A percentile compares a stretch with the other conserved stretches of the same genome.
Evolutionary conservation across 2,888 invertebrate species (phyloP).

Genomic region (Craniophora ligustri): DNA sequence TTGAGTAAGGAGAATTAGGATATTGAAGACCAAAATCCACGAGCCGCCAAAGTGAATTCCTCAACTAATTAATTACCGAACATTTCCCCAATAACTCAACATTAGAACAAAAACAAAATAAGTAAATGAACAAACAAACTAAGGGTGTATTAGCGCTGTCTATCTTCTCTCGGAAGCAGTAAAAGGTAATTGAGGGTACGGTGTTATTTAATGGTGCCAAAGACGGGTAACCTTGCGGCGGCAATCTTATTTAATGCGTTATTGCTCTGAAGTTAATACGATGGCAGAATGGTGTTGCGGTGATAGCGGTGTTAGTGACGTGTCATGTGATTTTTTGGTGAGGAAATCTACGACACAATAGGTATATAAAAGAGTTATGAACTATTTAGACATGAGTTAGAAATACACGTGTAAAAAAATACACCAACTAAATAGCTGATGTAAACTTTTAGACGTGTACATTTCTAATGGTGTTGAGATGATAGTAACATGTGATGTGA

Average conservation of each 20-base stretch:
- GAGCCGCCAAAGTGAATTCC: slow-evolving; percentile 26
- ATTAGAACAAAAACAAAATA: slow-evolving; percentile 46
- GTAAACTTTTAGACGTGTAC: too few relatives aligned
- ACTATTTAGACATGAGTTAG: too few relatives aligned
- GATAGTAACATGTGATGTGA: not conserved
- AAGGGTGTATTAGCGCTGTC: slow-evolving; percentile 44
- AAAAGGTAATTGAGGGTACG: slow-evolving; percentile 45
- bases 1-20: not conserved
- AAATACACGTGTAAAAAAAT: too few relatives aligned
- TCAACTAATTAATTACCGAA: slow-evolving; percentile 32
- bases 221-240: slow-evolving; percentile 13
- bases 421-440: too few relatives aligned
- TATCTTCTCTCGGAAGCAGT: slow-evolving; percentile 45
- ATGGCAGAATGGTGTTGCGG: slow-evolving; percentile 33
- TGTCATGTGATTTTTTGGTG: not conserved
- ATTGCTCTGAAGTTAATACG: slow-evolving; percentile 39
- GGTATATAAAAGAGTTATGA: too few relatives aligned
- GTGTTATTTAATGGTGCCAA: slow-evolving; percentile 39
- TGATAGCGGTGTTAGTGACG: slow-evolving; percentile 12
- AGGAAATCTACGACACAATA: not conserved
- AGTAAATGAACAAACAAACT: slow-evolving; percentile 45
- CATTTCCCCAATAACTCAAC: slow-evolving; percentile 31
- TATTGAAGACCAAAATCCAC: not conserved
- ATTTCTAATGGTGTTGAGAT: slow-evolving; percentile 36
- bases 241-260: slow-evolving; percentile 44